Base-by-base conservation (phyloP, 2,888 invertebrate genomes). In the Erannis defoliaria region DNA sequence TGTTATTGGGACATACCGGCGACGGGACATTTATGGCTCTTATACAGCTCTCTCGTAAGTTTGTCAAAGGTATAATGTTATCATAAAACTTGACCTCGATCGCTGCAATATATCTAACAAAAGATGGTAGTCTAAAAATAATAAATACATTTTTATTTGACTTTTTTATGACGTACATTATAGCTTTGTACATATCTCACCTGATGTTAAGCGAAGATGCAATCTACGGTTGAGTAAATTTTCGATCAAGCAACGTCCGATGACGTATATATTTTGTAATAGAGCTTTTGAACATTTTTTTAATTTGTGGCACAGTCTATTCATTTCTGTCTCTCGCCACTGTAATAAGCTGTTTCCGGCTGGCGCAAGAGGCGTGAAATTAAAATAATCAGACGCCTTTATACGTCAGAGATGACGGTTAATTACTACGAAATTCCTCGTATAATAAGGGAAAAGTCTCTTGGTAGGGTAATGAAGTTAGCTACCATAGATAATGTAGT, bases 41-140 rank as follows among this genome's bases (percentile, higher is more conserved):
- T 31, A 31, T n/a, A 48, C 40, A 12, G 55, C n/a, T 19, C 21
- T 21, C 48, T 56, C 48, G 55, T 55, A 29, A 31, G 37, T 37
- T 50, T 23, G 37, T 26, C 33, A 16, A 14, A 56, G 56, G 31
- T 56, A n/a, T n/a, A 40, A 40, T 6, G 31, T 8, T 33, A 29
- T 18, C 42, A 31, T 56, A 56, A 56, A 56, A 40, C 31, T 48
- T 45, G 19, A 29, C 46, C 46, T 55, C 16, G 37, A 35, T 55
- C 31, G 12, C 9, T n/a, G n/a, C 21, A 38, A 55, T 48, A 38
- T 40, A 48, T 40, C 55, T 55, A 38, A 55, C 48, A 48, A 55
- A 31, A 10, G 40, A 16, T 19, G 12, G 10, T n/a, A n/a, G 12
- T 12, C 21, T 42, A 21, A 21, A 42, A 38, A 38, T 38, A 18